Evolutionary conservation across 2,113 vertebrate species (phyloP), one percentile per base, ranked within the genome.

Genomic region (Catagonus wagneri): DNA sequence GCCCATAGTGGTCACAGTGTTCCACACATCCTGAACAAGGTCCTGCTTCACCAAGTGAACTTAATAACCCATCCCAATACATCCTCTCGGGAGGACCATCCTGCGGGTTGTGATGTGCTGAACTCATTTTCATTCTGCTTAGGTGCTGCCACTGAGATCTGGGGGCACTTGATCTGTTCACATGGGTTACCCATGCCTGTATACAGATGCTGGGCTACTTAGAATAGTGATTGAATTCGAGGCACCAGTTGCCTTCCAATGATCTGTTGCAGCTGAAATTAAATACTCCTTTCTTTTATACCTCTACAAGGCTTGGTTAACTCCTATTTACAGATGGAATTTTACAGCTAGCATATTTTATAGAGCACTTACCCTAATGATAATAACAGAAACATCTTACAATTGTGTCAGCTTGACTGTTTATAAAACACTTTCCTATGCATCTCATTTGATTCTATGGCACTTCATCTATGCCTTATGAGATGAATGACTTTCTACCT

Each of bases 341-440:
- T 97, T 98, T 98, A 94, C 2, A 96, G 56, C 34, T 56, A 81
- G 66, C 52, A 65, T 93, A 93, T 91, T 95, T 97, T 97, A 78
- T 68, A 92, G 86, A 95, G 74, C 72, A 93, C 74, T 94, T 96
- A 93, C 22, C 83, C 52, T 94, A 96, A 95, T 94, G 78, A 93
- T 58, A 94, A 88, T 91, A 83, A 93, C 50, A 96, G 89, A 93
- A 95, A 83, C 85, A 81, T 83, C 93, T 94, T 96, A 80, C 34
- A 72, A 54, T 91, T 97, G 74, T 89, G 74, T 94, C 83, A 94
- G 78, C 50, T 65, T 94, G 72, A 89, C 29, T 96, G 78, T 96
- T 95, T 94, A 85, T 89, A 95, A 97, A 96, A 90, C 83, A 94
- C 63, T 96, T 95, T 93, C 17, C 58, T 91, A 93, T 91, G 93